Percentiles rank a stretch among this genome's conserved stretches.
Conservation (phyloP, 2,113 vertebrate genomes). For the Marcusenius ussheri region DNA sequence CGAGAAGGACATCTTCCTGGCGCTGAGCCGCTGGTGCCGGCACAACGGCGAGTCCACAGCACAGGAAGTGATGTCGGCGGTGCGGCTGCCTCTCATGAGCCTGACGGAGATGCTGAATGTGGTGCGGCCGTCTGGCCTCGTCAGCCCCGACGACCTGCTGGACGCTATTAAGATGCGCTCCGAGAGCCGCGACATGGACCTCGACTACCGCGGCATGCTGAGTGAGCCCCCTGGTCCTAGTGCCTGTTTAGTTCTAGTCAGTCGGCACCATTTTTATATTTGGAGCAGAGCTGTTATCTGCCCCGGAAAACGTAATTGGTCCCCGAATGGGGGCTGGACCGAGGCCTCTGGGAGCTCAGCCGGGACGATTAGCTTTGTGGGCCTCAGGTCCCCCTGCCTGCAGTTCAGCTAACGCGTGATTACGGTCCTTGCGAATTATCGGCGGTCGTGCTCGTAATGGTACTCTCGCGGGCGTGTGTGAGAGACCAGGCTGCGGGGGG, state of each 20-base stretch:
- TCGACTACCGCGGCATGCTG: conserved; percentile 96
- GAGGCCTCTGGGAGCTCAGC: neutral
- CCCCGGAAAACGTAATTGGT: neutral
- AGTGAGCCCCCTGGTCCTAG: conserved; percentile 58
- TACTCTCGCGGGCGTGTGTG: neutral
- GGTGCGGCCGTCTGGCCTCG: conserved; percentile 79
- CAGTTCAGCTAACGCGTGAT: neutral
- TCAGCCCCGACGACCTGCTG: conserved; percentile 89
- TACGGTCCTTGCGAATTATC: neutral
- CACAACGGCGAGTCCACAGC: conserved; percentile 74
- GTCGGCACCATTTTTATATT: neutral
- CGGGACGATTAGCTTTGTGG: neutral
- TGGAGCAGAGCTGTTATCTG: neutral
- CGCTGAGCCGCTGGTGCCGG: conserved; percentile 86
- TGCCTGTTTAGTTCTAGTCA: neutral
- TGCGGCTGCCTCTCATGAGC: conserved; percentile 92
- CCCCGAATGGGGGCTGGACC: neutral
- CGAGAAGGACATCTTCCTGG: conserved; percentile 94
- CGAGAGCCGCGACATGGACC: conserved; percentile 95
- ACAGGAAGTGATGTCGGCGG: conserved; percentile 85
- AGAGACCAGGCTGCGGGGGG: neutral
- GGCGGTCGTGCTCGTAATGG: neutral
- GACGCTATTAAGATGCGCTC: conserved; percentile 96
- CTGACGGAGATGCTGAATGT: conserved; percentile 91
- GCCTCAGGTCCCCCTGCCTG: neutral